Evolutionary conservation across 2,888 invertebrate genomes (phyloP), one percentile per base, ranked within the genome.

Genomic region (Ypsolopha scabrella): DNA sequence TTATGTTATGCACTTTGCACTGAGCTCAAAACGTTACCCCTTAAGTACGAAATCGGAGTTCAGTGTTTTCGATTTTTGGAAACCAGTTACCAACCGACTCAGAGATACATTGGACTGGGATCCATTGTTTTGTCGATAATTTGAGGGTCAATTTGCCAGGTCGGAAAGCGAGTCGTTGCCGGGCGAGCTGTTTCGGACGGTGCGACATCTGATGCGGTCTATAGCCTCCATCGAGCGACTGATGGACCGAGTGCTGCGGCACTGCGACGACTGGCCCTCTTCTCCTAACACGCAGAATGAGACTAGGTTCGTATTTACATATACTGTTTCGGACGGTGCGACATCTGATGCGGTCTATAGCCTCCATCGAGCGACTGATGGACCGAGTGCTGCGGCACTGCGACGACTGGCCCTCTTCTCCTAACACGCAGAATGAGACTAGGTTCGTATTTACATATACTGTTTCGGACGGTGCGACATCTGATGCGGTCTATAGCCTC

Each of bases 281-380:
- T 9, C 11, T 8, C 11, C 11, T 11, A 43, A 8, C 43, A 43
- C 11, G 10, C 39, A 11, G 39, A 39, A 10, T 39, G 11, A 10
- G 39, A 11, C 39, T 10, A 39, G 39, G 39, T 39, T 11, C 6
- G 38, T n/a, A 38, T 24, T 24, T 24, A 24, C 39, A 39, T 8
- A 43, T n/a, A 13, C 69, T 81, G 51, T 75, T 80, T 62, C 65
- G 73, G 34, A 75, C 81, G 0, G 80, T 82, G 35, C 53, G 78
- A 0, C 77, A 77, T 41, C 74, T 83, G 14, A 80, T 83, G 80
- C 58, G 75, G 13, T 82, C 80, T 48, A 82, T 83, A 49, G 80
- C 83, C 0, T 72, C 79, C n/a, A 80, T 83, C 3, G 85, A 85
- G 65, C 53, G 80, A 36, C 70, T 83, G 7, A 85, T 85, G 85